Percentiles rank a stretch among this genome's conserved stretches.
These are phyloP conservation scores for Amitus sp. DNA, from an alignment of 2,888 invertebrate species.

Conservation along the genomic window DNA sequence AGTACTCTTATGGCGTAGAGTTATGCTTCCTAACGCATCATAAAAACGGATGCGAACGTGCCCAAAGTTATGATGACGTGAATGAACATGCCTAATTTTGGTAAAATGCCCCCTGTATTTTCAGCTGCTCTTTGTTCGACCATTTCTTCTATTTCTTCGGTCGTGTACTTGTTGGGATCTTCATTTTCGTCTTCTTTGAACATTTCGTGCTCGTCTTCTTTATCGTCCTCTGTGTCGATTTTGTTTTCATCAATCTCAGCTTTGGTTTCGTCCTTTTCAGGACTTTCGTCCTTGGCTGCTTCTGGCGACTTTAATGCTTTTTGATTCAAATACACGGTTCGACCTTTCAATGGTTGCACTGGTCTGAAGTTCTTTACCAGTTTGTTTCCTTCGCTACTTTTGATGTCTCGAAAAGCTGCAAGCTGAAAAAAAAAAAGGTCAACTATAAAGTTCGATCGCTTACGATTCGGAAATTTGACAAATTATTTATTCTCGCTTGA, in stretches of 20 bases:
- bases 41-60: constrained; percentile 26
- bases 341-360: constrained; percentile 79
- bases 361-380: constrained; percentile 86
- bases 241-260: constrained; percentile 20
- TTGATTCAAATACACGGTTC: constrained; percentile 61
- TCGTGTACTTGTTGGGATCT: constrained; percentile 16
- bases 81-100: constrained; percentile 28
- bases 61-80: constrained; percentile 29
- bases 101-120: constrained; percentile 36
- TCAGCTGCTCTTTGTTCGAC: constrained; percentile 11
- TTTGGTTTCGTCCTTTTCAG: background rate
- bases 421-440: constrained; percentile 69
- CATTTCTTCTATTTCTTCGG: constrained; percentile 22
- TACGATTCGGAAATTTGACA: background rate
- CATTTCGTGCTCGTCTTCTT: too few species aligned
- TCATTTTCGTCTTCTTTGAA: constrained; percentile 31
- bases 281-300: too few species aligned
- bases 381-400: constrained; percentile 71
- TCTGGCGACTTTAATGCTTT: background rate
- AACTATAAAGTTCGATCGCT: background rate
- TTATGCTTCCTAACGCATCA: constrained; percentile 37
- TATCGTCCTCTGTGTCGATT: constrained; percentile 12
- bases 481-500: too few species aligned
- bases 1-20: too few species aligned
- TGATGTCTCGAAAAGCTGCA: constrained; percentile 76